phyloP scores from a whole-genome alignment of 1,140 invertebrate genomes.

The Scaptomyza hsui region DNA sequence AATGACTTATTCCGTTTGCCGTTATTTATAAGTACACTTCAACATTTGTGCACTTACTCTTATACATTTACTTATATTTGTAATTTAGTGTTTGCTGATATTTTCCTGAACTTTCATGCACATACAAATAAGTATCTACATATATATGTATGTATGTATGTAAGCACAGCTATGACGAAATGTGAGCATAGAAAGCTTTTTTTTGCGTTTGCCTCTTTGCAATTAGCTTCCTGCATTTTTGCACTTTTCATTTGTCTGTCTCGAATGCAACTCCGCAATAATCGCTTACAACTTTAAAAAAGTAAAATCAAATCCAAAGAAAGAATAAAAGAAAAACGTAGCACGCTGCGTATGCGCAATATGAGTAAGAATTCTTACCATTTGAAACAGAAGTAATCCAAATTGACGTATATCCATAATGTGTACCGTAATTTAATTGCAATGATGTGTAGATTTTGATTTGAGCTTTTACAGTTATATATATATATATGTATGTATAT shows the following conservation, averaged over 20 bases:
- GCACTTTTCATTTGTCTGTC: slow-evolving; percentile 11
- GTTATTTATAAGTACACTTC: not conserved
- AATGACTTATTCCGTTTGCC: slow-evolving; percentile 23
- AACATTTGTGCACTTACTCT: not conserved
- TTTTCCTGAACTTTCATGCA: slow-evolving; percentile 57
- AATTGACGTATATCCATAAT: slow-evolving; percentile 74
- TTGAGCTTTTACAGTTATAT: slow-evolving; percentile 16
- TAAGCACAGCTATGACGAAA: slow-evolving; percentile 51
- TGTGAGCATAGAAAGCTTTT: slow-evolving; percentile 61
- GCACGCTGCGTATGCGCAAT: slow-evolving; percentile 74
- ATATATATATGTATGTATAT: slow-evolving; percentile 14
- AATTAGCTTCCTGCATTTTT: slow-evolving; percentile 64
- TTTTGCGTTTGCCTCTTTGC: slow-evolving; percentile 31
- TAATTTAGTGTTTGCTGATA: slow-evolving; percentile 23
- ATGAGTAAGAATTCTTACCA: slow-evolving; percentile 51
- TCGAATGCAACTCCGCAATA: slow-evolving; percentile 47
- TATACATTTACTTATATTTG: not conserved
- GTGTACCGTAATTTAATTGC: slow-evolving; percentile 28
- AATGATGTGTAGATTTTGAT: slow-evolving; percentile 14
- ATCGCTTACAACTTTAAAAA: too few species aligned
- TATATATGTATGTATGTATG: slow-evolving; percentile 38
- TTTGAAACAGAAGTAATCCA: slow-evolving; percentile 72
- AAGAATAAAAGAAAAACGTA: slow-evolving; percentile 1
- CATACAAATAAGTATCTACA: slow-evolving; percentile 6
- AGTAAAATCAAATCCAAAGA: too few species aligned